Conservation (phyloP, 2,797 vertebrate species). For the Neosilurus hyrtlii region DNA sequence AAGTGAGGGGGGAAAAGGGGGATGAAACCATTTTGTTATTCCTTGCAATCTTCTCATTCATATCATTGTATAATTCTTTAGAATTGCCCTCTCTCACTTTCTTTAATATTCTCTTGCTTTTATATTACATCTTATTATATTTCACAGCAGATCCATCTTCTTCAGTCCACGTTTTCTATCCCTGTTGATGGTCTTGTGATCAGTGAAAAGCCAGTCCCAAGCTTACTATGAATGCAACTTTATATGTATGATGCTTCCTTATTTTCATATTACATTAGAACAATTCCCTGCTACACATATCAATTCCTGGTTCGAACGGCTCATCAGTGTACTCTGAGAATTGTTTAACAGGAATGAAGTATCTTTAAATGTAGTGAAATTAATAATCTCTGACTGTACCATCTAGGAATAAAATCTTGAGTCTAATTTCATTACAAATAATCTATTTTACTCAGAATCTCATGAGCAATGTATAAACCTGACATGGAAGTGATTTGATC, state of each 20-base stretch:
- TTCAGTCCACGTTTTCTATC: background rate
- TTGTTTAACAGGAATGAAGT: background rate
- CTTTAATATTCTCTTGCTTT: background rate
- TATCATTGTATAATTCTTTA: background rate
- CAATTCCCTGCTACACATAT: background rate
- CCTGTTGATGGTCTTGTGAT: background rate
- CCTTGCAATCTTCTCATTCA: background rate
- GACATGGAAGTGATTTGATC: background rate
- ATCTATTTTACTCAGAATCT: background rate
- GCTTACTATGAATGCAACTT: background rate
- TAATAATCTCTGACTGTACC: no score
- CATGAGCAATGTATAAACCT: background rate
- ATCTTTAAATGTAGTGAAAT: background rate
- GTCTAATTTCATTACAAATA: background rate
- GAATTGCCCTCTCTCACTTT: background rate
- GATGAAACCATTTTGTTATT: background rate
- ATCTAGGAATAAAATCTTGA: background rate
- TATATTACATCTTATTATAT: background rate
- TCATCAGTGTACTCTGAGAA: no score
- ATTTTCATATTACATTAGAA: background rate
- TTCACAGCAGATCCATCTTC: background rate
- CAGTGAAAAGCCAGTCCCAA: background rate
- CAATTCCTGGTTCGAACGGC: background rate
- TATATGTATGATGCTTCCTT: background rate
- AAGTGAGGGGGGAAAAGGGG: background rate